A percentile compares a stretch with the other conserved stretches of the same genome.
These are phyloP conservation scores for Pantala flavescens DNA, from an alignment of 1,140 invertebrate species.

Conservation along the genomic window DNA sequence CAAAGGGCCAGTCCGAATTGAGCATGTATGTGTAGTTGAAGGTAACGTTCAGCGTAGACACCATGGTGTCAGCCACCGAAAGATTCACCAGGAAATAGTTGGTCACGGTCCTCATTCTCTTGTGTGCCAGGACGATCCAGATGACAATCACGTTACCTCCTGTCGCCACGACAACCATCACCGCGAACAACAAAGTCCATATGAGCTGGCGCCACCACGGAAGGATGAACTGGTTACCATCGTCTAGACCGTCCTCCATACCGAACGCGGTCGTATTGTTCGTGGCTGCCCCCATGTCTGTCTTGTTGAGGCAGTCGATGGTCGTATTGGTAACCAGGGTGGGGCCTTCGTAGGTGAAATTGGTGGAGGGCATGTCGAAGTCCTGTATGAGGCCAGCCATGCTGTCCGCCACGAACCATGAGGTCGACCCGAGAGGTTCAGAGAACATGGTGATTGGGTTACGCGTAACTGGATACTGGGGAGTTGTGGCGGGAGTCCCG, in stretches of 20 bases:
- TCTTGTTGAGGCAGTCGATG: not conserved
- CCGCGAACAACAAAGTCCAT: slow-evolving; percentile 72
- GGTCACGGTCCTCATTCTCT: slow-evolving; percentile 87
- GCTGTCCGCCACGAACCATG: no score
- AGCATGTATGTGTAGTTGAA: slow-evolving; percentile 93
- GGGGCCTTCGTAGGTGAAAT: no score
- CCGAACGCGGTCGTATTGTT: not conserved
- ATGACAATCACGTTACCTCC: slow-evolving; percentile 89
- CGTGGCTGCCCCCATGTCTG: not conserved
- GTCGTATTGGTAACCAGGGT: not conserved
- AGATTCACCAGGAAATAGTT: slow-evolving; percentile 95
- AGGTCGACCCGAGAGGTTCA: no score
- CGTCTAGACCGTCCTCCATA: not conserved
- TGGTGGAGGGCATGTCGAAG: no score
- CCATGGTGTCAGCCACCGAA: slow-evolving; percentile 82
- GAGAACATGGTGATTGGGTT: no score
- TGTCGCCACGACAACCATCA: slow-evolving; percentile 84
- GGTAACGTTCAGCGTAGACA: slow-evolving; percentile 82
- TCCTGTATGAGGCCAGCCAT: no score
- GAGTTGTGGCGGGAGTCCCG: no score
- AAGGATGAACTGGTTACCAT: slow-evolving; percentile 48
- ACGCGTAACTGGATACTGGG: no score
- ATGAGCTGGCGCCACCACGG: slow-evolving; percentile 77
- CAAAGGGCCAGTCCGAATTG: slow-evolving; percentile 87
- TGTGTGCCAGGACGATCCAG: slow-evolving; percentile 85